A percentile compares a stretch with the other conserved stretches of the same genome.
Conservation (phyloP, 2,797 vertebrate genomes). For the Tenualosa thibaudeaui region DNA sequence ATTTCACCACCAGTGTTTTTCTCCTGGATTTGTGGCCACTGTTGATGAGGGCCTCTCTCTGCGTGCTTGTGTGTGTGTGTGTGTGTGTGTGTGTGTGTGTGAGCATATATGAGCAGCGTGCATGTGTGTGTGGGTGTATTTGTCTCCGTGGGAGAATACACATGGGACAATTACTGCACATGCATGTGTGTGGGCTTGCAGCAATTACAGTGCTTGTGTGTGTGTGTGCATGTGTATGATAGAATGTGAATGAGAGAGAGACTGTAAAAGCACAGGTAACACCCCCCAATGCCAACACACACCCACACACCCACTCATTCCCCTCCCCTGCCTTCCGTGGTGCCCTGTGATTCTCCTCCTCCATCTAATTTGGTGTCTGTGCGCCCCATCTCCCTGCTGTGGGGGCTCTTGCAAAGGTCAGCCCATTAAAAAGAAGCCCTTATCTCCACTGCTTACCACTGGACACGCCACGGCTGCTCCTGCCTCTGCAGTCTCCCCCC, state of each 20-base stretch:
- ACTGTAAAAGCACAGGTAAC: background rate
- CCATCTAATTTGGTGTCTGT: background rate
- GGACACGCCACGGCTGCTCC: background rate
- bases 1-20: slow-evolving; percentile 57
- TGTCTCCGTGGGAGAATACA: background rate
- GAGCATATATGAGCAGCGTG: background rate
- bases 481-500: background rate
- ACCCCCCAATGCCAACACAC: background rate
- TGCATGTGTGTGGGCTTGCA: background rate
- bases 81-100: slow-evolving; percentile 33
- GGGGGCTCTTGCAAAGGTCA: slow-evolving; percentile 10
- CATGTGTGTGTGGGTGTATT: background rate
- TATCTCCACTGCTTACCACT: background rate
- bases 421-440: slow-evolving; percentile 15
- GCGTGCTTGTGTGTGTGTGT: slow-evolving; percentile 13
- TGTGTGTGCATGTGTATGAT: background rate
- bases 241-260: background rate
- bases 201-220: slow-evolving; percentile 15
- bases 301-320: too few species aligned
- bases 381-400: slow-evolving; percentile 6
- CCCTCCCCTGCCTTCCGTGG: background rate
- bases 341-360: background rate
- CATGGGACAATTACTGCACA: slow-evolving; percentile 18
- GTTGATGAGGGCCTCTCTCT: slow-evolving; percentile 30
- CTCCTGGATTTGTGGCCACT: slow-evolving; percentile 57